Conservation (phyloP, 1,140 invertebrate genomes). For the Colletes gigas region DNA sequence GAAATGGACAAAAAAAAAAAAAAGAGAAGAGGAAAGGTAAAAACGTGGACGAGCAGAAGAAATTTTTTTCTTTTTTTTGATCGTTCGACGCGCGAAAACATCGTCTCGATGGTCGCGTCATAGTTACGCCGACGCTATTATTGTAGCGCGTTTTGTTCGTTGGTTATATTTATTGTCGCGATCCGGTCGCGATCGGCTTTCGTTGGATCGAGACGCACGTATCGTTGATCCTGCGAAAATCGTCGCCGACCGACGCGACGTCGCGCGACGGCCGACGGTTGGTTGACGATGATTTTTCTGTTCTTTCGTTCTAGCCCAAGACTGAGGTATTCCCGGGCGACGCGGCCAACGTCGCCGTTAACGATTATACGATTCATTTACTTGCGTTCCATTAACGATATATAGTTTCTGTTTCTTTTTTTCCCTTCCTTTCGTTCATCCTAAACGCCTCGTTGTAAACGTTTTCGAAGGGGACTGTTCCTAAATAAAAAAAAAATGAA, state of each 20-base stretch:
- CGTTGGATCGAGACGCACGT: slow-evolving; percentile 56
- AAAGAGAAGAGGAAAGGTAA: background rate
- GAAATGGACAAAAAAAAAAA: background rate
- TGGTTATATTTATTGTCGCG: slow-evolving; percentile 73
- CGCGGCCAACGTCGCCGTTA: slow-evolving; percentile 31
- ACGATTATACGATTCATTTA: background rate
- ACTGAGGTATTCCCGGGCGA: slow-evolving; percentile 73
- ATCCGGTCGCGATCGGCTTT: slow-evolving; percentile 62
- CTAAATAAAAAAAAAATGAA: slow-evolving; percentile 72
- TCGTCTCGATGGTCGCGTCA: slow-evolving; percentile 58
- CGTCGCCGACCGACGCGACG: slow-evolving; percentile 46
- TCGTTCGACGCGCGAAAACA: background rate
- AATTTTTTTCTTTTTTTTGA: no score
- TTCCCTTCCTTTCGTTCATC: slow-evolving; percentile 56
- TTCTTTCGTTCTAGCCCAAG: slow-evolving; percentile 74
- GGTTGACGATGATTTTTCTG: slow-evolving; percentile 49
- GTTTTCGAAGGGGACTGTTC: slow-evolving; percentile 81
- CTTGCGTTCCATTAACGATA: no score
- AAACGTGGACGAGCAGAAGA: background rate
- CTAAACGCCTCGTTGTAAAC: slow-evolving; percentile 73
- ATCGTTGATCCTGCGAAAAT: slow-evolving; percentile 62
- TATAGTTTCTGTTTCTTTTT: slow-evolving; percentile 46
- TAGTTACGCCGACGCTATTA: slow-evolving; percentile 58
- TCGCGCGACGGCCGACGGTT: slow-evolving; percentile 19
- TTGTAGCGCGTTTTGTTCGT: slow-evolving; percentile 72